phyloP scores from a whole-genome alignment of 2,888 invertebrate species.

The Nephrotoma guestfalica region DNA sequence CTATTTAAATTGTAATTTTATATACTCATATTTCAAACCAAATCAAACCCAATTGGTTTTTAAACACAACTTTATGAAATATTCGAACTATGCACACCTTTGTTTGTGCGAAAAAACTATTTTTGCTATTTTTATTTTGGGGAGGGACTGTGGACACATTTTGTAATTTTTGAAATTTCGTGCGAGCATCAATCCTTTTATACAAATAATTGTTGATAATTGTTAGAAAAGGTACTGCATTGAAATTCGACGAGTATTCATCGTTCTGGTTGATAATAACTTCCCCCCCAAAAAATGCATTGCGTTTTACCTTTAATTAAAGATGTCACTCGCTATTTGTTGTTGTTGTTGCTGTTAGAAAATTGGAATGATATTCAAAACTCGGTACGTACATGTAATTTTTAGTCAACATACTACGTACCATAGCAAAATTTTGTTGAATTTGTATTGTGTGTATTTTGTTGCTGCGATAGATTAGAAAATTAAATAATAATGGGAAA shows the following conservation, averaged over 20 bases:
- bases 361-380: background rate
- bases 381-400: background rate
- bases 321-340: background rate
- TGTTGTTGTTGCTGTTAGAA: background rate
- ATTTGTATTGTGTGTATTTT: background rate
- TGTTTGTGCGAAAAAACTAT: background rate
- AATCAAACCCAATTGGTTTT: background rate
- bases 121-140: background rate
- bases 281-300: background rate
- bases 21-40: background rate
- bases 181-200: background rate
- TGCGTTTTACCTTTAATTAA: background rate
- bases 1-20: background rate
- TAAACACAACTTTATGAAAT: background rate
- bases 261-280: background rate
- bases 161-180: background rate
- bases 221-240: background rate
- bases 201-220: background rate
- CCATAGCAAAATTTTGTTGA: background rate
- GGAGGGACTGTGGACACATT: background rate
- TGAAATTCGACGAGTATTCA: background rate
- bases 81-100: background rate
- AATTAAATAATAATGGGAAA: background rate
- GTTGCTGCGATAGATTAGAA: background rate
- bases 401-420: background rate